Conservation (phyloP, 2,113 vertebrate genomes). For the Catagonus wagneri region DNA sequence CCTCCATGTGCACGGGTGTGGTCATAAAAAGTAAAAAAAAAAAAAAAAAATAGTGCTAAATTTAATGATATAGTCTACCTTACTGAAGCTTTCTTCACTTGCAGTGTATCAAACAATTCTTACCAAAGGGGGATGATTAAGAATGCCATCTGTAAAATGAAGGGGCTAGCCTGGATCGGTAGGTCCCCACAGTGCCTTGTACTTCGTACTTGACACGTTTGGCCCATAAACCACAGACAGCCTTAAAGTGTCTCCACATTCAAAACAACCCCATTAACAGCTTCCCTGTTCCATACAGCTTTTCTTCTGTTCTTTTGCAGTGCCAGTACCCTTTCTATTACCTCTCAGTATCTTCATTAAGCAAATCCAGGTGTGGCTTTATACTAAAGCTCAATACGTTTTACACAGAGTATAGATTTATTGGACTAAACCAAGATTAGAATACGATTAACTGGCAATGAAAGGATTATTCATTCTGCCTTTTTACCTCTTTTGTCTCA, state of each 20-base stretch:
- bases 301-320: background rate
- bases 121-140: conserved; percentile 13
- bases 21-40: background rate
- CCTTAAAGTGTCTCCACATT: conserved; percentile 9
- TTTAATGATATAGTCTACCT: background rate
- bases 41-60: background rate
- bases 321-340: background rate
- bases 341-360: conserved; percentile 32
- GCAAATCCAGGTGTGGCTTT: background rate
- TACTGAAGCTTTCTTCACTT: background rate
- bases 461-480: conserved; percentile 7
- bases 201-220: background rate
- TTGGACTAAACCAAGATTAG: background rate
- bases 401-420: conserved; percentile 7
- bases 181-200: background rate
- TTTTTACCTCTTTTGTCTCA: conserved; percentile 6
- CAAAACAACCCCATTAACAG: background rate
- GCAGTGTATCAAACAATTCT: background rate
- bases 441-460: conserved; percentile 34
- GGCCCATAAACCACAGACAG: background rate
- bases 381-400: conserved; percentile 13
- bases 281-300: background rate
- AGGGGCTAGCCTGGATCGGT: background rate
- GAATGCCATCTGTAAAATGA: conserved; percentile 20
- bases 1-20: too few relatives aligned